phyloP scores from a whole-genome alignment of 2,797 vertebrate genomes.

The Ptychadena robeensis region DNA sequence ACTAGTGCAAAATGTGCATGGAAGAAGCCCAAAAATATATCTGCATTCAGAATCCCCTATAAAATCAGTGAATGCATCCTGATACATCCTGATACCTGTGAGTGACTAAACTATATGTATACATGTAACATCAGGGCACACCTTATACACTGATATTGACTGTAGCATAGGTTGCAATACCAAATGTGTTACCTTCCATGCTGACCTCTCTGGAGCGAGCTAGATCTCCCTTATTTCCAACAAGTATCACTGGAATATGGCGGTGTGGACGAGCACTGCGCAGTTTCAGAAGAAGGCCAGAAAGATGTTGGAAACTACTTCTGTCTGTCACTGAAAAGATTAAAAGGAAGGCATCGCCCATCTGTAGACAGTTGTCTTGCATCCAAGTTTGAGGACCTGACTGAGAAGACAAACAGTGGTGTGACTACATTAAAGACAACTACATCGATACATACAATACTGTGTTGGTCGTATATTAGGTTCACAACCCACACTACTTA shows the following conservation, averaged over 20 bases:
- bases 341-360: slow-evolving; percentile 88
- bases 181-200: slow-evolving; percentile 86
- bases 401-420: slow-evolving; percentile 1
- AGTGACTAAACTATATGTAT: too few relatives aligned
- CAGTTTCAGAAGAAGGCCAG: slow-evolving; percentile 81
- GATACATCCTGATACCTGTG: too few relatives aligned
- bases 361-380: slow-evolving; percentile 84
- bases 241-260: slow-evolving; percentile 87
- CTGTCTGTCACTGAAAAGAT: slow-evolving; percentile 92
- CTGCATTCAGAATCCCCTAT: too few relatives aligned
- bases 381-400: slow-evolving; percentile 64
- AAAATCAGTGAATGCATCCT: too few relatives aligned
- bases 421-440: background rate
- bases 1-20: too few relatives aligned
- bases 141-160: too few relatives aligned
- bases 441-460: too few relatives aligned
- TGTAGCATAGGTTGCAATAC: too few relatives aligned
- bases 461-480: background rate
- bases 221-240: slow-evolving; percentile 92
- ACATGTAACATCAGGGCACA: too few relatives aligned
- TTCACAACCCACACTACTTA: background rate
- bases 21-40: too few relatives aligned
- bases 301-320: slow-evolving; percentile 85
- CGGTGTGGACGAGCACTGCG: slow-evolving; percentile 83
- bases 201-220: slow-evolving; percentile 89